phyloP scores from a whole-genome alignment of 2,797 vertebrate species.

The Acipenser transmontanus region DNA sequence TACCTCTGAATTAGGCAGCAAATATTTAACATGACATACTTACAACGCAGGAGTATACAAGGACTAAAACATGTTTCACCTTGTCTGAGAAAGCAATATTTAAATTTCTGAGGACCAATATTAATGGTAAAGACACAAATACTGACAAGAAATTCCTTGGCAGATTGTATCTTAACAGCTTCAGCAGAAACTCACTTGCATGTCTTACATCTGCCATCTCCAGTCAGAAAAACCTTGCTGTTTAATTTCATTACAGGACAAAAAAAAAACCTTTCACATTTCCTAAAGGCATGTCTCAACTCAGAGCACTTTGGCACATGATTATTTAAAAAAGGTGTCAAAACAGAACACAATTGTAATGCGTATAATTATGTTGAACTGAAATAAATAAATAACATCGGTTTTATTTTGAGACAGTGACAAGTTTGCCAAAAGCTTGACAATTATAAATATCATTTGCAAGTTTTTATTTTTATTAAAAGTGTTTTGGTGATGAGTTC shows the following conservation, averaged over 20 bases:
- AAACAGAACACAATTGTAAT: slow-evolving; percentile 50
- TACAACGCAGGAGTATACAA: too few relatives aligned
- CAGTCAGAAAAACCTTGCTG: slow-evolving; percentile 36
- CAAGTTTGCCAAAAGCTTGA: slow-evolving; percentile 66
- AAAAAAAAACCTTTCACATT: slow-evolving; percentile 53
- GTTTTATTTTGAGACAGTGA: slow-evolving; percentile 63
- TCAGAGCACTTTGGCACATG: slow-evolving; percentile 56
- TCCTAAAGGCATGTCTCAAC: slow-evolving; percentile 52
- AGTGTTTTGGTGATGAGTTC: too few relatives aligned
- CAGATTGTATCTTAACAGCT: not conserved
- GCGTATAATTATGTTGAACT: slow-evolving; percentile 73
- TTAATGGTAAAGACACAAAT: not conserved
- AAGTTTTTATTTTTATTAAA: slow-evolving; percentile 11
- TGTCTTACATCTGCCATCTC: slow-evolving; percentile 31
- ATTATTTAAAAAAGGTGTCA: slow-evolving; percentile 66
- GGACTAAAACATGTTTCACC: too few relatives aligned
- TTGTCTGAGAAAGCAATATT: too few relatives aligned
- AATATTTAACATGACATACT: too few relatives aligned
- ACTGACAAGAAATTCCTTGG: not conserved
- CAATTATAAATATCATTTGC: slow-evolving; percentile 45
- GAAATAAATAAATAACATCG: slow-evolving; percentile 70
- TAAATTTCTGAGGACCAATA: not conserved
- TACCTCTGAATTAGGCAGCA: too few relatives aligned
- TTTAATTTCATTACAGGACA: slow-evolving; percentile 68
- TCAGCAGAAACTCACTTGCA: slow-evolving; percentile 11